phyloP scores from a whole-genome alignment of 2,888 invertebrate genomes.

The Trachelus stipa region DNA sequence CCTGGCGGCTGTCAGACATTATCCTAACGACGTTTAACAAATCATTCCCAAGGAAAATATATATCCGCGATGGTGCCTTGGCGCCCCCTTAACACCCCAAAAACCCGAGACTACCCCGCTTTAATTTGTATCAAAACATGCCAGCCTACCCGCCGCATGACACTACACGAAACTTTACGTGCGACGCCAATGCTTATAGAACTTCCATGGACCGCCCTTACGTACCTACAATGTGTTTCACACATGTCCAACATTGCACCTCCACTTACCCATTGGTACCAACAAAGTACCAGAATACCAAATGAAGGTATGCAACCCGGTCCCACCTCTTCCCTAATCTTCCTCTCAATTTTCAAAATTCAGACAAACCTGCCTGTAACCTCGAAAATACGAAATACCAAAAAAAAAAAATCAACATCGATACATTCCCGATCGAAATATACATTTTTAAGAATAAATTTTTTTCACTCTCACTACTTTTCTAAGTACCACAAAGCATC shows the following conservation, averaged over 20 bases:
- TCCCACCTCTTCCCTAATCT: background rate
- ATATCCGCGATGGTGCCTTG: slow-evolving; percentile 50
- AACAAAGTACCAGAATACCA: background rate
- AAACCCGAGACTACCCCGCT: slow-evolving; percentile 35
- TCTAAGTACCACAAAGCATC: background rate
- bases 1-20: slow-evolving; percentile 51
- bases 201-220: background rate
- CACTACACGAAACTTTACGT: slow-evolving; percentile 31
- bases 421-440: background rate
- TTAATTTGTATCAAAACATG: slow-evolving; percentile 58
- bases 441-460: background rate
- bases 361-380: too few relatives aligned
- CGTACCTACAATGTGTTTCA: slow-evolving; percentile 32
- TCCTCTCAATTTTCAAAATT: too few relatives aligned
- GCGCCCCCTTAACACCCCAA: slow-evolving; percentile 40
- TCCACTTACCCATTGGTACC: background rate
- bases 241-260: slow-evolving; percentile 29
- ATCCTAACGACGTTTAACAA: slow-evolving; percentile 62
- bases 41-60: slow-evolving; percentile 57
- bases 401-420: background rate
- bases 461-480: background rate
- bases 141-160: slow-evolving; percentile 36
- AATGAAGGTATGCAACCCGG: background rate
- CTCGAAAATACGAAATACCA: background rate
- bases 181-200: background rate